Conservation (phyloP, 2,113 vertebrate genomes). For the Strix uralensis region DNA sequence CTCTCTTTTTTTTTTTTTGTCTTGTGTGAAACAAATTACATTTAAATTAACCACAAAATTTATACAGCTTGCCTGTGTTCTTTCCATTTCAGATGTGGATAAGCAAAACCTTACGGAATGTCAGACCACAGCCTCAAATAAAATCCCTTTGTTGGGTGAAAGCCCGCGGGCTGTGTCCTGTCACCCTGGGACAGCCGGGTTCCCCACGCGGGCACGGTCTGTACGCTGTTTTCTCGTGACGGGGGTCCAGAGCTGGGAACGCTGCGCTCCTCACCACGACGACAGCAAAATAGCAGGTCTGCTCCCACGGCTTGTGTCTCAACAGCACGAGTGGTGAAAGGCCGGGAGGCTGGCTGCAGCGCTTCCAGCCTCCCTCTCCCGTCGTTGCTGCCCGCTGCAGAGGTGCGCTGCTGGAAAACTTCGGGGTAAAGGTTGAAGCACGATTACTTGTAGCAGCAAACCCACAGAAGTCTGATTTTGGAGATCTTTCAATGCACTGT, state of each 20-base stretch:
- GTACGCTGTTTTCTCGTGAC: no score
- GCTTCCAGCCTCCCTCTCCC: neutral
- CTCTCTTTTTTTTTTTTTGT: neutral
- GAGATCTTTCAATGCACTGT: neutral
- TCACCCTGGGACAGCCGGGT: fast-evolving
- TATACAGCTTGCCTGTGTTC: neutral
- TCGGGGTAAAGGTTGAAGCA: no score
- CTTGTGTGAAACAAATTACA: neutral
- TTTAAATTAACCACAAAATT: neutral
- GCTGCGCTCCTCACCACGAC: fast-evolving
- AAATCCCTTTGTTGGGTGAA: fast-evolving
- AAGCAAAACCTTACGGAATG: neutral
- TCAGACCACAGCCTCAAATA: neutral
- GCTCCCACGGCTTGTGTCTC: neutral
- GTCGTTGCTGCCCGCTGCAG: neutral
- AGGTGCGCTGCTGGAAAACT: neutral
- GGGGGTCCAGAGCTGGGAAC: fast-evolving
- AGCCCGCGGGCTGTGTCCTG: neutral
- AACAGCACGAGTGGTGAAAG: fast-evolving
- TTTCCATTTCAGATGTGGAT: neutral
- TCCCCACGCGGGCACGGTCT: fast-evolving
- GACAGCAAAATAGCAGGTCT: no score
- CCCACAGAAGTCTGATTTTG: neutral
- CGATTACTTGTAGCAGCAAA: neutral
- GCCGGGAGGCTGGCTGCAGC: no score